phyloP scores from a whole-genome alignment of 2,888 invertebrate genomes.

The Chymomyza fuscimana region DNA sequence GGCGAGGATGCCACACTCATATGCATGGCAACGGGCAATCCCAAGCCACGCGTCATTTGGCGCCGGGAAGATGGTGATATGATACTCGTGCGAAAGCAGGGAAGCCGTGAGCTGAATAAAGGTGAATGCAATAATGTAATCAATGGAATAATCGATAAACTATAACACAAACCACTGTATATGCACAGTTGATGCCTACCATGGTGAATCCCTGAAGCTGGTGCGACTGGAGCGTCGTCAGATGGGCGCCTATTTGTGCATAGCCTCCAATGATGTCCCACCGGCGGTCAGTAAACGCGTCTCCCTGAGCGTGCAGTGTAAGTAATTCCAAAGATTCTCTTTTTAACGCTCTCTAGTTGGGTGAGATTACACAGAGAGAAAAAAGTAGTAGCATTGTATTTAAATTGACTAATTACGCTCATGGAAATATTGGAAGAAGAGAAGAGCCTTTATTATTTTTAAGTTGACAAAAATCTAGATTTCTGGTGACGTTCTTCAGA shows the following conservation, averaged over 20 bases:
- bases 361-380: neutral
- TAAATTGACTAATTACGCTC: too few species aligned
- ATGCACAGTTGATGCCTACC: constrained; percentile 85
- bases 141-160: neutral
- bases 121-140: constrained; percentile 60
- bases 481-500: too few species aligned
- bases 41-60: constrained; percentile 89
- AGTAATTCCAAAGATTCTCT: constrained; percentile 80
- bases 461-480: too few species aligned
- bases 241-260: constrained; percentile 95
- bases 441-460: too few species aligned
- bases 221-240: constrained; percentile 91
- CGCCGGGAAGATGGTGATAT: constrained; percentile 87
- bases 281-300: constrained; percentile 94
- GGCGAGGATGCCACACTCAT: constrained; percentile 87
- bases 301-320: constrained; percentile 93
- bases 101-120: constrained; percentile 79
- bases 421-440: too few species aligned
- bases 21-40: constrained; percentile 90
- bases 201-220: constrained; percentile 87
- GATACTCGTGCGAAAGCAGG: constrained; percentile 82
- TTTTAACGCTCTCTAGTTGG: neutral
- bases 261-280: constrained; percentile 94
- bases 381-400: too few species aligned
- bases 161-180: neutral